These are phyloP conservation scores for Ceryle rudis DNA, from an alignment of 2,797 vertebrate species.

Conservation along the genomic window DNA sequence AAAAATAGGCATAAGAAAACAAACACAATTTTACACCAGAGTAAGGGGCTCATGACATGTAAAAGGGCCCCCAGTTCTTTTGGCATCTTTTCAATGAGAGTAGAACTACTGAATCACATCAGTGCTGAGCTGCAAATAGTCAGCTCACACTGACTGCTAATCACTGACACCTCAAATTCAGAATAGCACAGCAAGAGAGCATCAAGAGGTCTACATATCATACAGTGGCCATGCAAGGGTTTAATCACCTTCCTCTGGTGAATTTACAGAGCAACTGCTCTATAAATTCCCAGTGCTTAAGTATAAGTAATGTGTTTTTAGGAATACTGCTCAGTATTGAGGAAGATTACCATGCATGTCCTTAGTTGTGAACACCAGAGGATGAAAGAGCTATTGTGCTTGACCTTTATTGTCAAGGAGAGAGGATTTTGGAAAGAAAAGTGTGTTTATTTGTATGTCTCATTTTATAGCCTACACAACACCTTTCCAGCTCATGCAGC, in stretches of 20 bases:
- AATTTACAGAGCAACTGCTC: slow-evolving; percentile 67
- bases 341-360: slow-evolving; percentile 56
- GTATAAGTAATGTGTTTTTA: slow-evolving; percentile 63
- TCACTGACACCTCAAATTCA: slow-evolving; percentile 15
- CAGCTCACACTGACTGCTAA: neutral
- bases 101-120: neutral
- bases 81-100: neutral
- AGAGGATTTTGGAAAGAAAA: slow-evolving; percentile 46
- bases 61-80: neutral
- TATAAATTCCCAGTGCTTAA: slow-evolving; percentile 39
- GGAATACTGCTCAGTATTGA: slow-evolving; percentile 25
- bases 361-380: slow-evolving; percentile 23
- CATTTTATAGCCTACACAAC: neutral
- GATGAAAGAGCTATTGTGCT: slow-evolving; percentile 51
- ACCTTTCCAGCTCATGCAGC: slow-evolving; percentile 7
- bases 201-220: neutral
- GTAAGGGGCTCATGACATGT: neutral
- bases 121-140: neutral
- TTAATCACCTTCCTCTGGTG: slow-evolving; percentile 68
- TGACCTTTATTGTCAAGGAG: slow-evolving; percentile 56
- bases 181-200: slow-evolving; percentile 18
- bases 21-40: neutral
- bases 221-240: neutral
- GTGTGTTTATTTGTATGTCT: slow-evolving; percentile 15
- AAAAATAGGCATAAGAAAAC: neutral